Evolutionary conservation across 2,797 vertebrate species (phyloP), one percentile per base, ranked within the genome.

Genomic region (Carduelis carduelis): DNA sequence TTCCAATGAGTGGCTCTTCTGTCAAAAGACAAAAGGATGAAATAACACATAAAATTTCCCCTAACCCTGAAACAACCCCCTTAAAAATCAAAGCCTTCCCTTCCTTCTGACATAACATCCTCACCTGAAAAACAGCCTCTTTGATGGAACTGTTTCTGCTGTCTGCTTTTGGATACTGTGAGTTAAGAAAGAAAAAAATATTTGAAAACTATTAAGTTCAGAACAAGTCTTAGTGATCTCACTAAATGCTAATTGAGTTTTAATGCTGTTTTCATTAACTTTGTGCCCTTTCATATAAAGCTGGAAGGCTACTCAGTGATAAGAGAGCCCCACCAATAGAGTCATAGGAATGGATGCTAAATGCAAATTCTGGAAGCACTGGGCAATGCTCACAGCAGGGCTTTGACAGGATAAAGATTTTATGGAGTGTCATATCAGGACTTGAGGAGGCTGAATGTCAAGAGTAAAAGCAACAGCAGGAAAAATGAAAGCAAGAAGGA

Each of bases 221-320:
- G 94, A 92, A 91, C 15, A 83, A 82, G 90, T 24, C 83, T 74
- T 32, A 30, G 55, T 83, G 96, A 95, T 95, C 94, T 96, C 91
- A 71, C 78, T 83, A 87, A 94, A 96, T 89, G 95, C 76, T 93
- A 93, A 96, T 89, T 35, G 78, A 92, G 65, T 85, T 96, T 96
- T 97, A 97, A 94, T 90, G 91, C 94, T 89, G 69, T 86, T 96
- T 97, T 96, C 95, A 97, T 97, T 97, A 97, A 97, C 94, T 96
- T 81, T 12, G 39, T 93, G 94, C 91, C 96, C 96, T 96, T 97
- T 96, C 52, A 76, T 92, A 90, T 88, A 64, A 95, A 96, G 96
- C 95, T 91, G 83, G 84, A 90, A 79, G 91, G 95, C 89, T 88
- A 94, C 91, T 89, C 89, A 89, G 80, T 66, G 94, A 97, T 96